These are phyloP conservation scores for Neoarius graeffei DNA, from an alignment of 2,113 vertebrate species.

Conservation along the genomic window DNA sequence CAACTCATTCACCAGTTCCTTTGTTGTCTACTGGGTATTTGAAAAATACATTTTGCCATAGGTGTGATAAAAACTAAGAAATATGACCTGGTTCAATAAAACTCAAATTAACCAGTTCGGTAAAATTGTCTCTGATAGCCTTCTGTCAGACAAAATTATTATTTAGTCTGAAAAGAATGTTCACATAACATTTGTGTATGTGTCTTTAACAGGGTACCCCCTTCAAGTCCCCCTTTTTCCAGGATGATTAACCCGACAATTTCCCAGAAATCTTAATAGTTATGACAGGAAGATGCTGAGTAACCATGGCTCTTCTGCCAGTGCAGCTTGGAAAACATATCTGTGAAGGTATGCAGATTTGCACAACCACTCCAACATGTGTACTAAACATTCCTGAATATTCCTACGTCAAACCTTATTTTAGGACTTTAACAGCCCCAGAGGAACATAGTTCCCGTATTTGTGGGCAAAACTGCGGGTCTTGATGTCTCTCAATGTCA, in stretches of 20 bases:
- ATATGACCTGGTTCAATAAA: neutral
- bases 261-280: slow-evolving; percentile 70
- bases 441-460: slow-evolving; percentile 18
- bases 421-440: slow-evolving; percentile 15
- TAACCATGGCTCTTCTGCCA: slow-evolving; percentile 67
- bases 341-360: slow-evolving; percentile 60
- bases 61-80: neutral
- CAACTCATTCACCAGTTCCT: neutral
- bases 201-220: slow-evolving; percentile 27
- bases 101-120: neutral
- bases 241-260: slow-evolving; percentile 58
- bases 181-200: slow-evolving; percentile 7
- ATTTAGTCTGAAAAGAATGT: neutral
- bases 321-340: slow-evolving; percentile 55
- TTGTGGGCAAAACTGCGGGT: neutral
- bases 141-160: neutral
- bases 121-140: neutral
- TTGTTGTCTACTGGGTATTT: neutral
- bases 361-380: slow-evolving; percentile 46
- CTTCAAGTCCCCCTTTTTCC: slow-evolving; percentile 55
- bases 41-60: neutral
- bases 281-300: slow-evolving; percentile 67
- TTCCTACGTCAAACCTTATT: slow-evolving; percentile 34
- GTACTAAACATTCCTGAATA: slow-evolving; percentile 34
- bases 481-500: neutral